Evolutionary conservation across 2,888 invertebrate species (phyloP).

Genomic region (Rambutsinella grinnellia): DNA sequence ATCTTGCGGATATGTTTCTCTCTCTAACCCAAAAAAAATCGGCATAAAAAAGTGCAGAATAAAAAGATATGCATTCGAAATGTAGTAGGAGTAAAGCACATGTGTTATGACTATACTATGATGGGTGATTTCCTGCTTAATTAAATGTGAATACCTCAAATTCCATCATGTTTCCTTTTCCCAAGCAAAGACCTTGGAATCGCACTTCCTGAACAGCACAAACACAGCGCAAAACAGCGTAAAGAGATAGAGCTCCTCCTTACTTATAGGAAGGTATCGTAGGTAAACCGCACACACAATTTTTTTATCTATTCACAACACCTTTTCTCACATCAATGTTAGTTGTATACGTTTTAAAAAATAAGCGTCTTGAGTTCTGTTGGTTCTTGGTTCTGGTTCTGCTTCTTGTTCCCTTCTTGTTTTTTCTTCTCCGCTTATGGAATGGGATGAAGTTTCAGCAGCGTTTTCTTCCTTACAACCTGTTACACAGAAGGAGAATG

Average conservation of each 20-base stretch:
- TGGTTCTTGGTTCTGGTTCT: neutral
- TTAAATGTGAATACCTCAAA: conserved; percentile 60
- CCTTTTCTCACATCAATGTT: conserved; percentile 9
- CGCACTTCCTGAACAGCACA: conserved; percentile 56
- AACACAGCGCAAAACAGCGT: conserved; percentile 29
- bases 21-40: neutral
- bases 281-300: conserved; percentile 32
- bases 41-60: neutral
- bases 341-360: conserved; percentile 8
- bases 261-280: neutral
- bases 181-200: conserved; percentile 56
- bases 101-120: conserved; percentile 6
- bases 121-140: conserved; percentile 56
- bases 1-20: conserved; percentile 1
- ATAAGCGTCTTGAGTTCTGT: conserved; percentile 5
- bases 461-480: conserved; percentile 36
- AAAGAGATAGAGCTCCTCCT: neutral
- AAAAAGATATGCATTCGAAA: conserved; percentile 3
- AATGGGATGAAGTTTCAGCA: neutral
- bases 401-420: neutral
- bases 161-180: conserved; percentile 60
- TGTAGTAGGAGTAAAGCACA: neutral
- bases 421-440: conserved; percentile 12
- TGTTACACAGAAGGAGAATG: conserved; percentile 44
- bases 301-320: conserved; percentile 19